A percentile compares a stretch with the other conserved stretches of the same genome.
Evolutionary conservation across 1,140 invertebrate species (phyloP).

Genomic region (Dryas iulia): DNA sequence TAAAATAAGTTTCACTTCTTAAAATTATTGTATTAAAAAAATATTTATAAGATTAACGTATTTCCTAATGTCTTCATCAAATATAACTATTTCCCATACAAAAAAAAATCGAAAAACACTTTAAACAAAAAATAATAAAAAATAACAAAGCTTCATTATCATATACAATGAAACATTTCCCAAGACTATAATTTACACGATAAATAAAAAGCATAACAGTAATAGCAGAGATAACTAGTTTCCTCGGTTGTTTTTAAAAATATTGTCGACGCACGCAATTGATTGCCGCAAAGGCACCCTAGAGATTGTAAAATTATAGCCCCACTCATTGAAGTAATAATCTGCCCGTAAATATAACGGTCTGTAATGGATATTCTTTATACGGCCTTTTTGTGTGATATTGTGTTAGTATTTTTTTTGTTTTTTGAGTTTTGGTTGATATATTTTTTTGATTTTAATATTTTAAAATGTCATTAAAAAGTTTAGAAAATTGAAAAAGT

Average conservation of each 20-base stretch:
- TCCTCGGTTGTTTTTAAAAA: conserved; percentile 25
- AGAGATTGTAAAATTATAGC: conserved; percentile 10
- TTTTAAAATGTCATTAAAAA: too few relatives aligned
- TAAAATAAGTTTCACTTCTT: too few relatives aligned
- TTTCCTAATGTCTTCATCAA: too few relatives aligned
- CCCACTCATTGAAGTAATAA: background rate
- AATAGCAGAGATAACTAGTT: conserved; percentile 27
- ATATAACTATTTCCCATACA: too few relatives aligned
- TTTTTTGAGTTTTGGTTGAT: too few relatives aligned
- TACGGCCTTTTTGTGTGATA: background rate
- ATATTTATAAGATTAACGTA: too few relatives aligned
- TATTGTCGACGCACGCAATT: conserved; percentile 23
- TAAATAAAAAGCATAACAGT: conserved; percentile 28
- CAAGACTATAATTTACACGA: conserved; percentile 25
- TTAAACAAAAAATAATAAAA: background rate
- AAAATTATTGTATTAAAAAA: too few relatives aligned
- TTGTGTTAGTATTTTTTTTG: too few relatives aligned
- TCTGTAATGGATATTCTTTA: background rate
- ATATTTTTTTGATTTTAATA: too few relatives aligned
- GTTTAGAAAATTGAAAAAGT: too few relatives aligned
- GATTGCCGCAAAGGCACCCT: conserved; percentile 21
- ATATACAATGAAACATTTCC: conserved; percentile 19
- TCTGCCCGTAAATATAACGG: background rate
- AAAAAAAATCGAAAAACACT: background rate
- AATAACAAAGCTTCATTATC: conserved; percentile 5